Evolutionary conservation across 2,797 vertebrate species (phyloP).

Genomic region (Gymnocypris eckloni): DNA sequence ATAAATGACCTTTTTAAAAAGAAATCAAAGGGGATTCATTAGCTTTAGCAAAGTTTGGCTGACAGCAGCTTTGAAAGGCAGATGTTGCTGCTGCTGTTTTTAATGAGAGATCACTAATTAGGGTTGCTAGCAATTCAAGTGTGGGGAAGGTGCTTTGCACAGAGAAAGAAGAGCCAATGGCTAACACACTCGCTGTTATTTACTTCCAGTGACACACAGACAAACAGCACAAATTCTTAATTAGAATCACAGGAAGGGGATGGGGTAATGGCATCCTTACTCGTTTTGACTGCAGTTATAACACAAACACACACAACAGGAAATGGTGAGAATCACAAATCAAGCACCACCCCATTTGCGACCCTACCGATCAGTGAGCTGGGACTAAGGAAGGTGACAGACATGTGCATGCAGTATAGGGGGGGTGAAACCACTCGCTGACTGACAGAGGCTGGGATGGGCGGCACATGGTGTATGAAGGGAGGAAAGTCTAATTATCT

Average conservation of each 20-base stretch:
- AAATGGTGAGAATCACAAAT: conserved; percentile 70
- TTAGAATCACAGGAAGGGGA: conserved; percentile 80
- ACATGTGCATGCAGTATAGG: conserved; percentile 73
- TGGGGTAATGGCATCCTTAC: conserved; percentile 70
- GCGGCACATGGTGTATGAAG: conserved; percentile 28
- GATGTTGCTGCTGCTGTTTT: conserved; percentile 84
- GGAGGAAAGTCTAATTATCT: conserved; percentile 35
- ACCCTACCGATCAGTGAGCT: conserved; percentile 45
- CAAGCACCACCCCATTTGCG: conserved; percentile 45
- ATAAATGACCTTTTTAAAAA: conserved; percentile 84
- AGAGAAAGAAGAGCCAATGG: conserved; percentile 76
- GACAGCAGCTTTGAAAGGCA: conserved; percentile 87
- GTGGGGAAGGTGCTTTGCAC: conserved; percentile 78
- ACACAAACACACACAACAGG: conserved; percentile 69
- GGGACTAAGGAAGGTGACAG: conserved; percentile 63
- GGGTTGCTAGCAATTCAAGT: conserved; percentile 75
- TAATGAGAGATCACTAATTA: conserved; percentile 86
- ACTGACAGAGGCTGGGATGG: conserved; percentile 34
- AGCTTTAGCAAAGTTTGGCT: conserved; percentile 86
- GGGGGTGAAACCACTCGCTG: conserved; percentile 51
- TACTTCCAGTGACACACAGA: conserved; percentile 76
- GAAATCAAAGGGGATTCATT: conserved; percentile 86
- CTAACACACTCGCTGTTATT: conserved; percentile 78
- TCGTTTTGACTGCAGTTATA: conserved; percentile 70
- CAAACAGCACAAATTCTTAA: conserved; percentile 78